Evolutionary conservation across 92 coral and sea anemone genomes (phyloP), one percentile per base, ranked within the genome.

Genomic region (Palythoa grandiflora): DNA sequence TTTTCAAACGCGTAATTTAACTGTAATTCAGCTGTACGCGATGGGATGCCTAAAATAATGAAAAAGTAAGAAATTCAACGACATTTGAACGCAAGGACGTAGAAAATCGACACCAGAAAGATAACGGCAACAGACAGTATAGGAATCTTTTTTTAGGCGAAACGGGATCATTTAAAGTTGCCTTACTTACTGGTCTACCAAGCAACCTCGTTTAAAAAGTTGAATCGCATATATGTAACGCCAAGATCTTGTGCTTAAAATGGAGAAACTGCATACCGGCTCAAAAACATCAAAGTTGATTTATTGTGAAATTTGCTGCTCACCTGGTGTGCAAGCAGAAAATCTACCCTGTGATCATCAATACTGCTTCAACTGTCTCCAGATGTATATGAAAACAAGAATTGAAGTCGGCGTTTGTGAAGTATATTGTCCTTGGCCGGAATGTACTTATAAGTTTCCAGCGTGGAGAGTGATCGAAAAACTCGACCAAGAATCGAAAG

Each of bases 291-390:
- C n/a, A 40, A 38, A 80, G 9, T 61, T 6, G 55, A 28, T 20
- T 21, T 39, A 38, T 21, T 80, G 85, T 44, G 85, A 80, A 63
- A 80, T 80, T 80, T 80, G 85, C 38, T 80, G n/a, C 55, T 63
- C 73, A 1, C 73, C 20, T 6, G 73, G 73, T 63, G 40, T 65
- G 73, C 73, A 14, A 37, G 73, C 74, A 13, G 85, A 80, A 44
- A 60, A 50, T 9, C 73, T 80, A 55, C 74, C 51, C 16, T 80
- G 85, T 13, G 38, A 44, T 38, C 85, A 80, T 57, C 61, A 63
- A 54, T 80, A 55, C 38, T 80, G 85, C 40, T 60, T 51, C 0
- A 9, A 37, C 9, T 80, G 85, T 47, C 55, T 80, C 38, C 14
- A 80, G n/a, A 10, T 39, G 37, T 80, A 80, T 50, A 65, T 80